A percentile compares a stretch with the other conserved stretches of the same genome.
phyloP scores from a whole-genome alignment of 2,113 vertebrate genomes.

The Leucopsar rothschildi region DNA sequence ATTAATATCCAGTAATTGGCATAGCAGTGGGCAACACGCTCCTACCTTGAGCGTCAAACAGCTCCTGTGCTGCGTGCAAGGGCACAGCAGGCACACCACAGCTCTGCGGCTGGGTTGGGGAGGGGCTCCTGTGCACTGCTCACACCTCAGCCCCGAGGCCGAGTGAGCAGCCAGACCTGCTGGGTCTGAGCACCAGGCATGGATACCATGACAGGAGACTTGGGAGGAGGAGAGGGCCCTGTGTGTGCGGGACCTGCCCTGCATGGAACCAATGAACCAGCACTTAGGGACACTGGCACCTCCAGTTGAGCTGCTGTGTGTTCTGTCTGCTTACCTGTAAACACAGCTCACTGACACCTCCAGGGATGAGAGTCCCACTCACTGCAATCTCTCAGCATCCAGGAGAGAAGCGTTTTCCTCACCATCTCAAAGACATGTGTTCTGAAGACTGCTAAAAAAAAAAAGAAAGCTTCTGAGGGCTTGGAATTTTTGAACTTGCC shows the following conservation, averaged over 20 bases:
- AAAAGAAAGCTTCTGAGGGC: background rate
- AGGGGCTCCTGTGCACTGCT: background rate
- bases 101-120: background rate
- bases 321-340: background rate
- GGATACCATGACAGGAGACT: background rate
- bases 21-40: constrained; percentile 61
- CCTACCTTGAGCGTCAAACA: constrained; percentile 48
- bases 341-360: accelerated
- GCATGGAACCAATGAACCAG: background rate
- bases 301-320: background rate
- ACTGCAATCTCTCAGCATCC: accelerated
- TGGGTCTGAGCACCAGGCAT: background rate
- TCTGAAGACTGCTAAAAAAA: background rate
- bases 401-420: background rate
- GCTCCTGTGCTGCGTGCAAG: background rate
- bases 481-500: background rate
- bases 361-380: background rate
- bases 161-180: background rate
- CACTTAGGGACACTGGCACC: accelerated
- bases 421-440: background rate
- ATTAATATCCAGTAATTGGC: constrained; percentile 94
- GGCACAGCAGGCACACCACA: background rate
- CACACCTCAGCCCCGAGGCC: background rate
- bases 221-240: background rate
- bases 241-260: background rate